Conservation (phyloP, 1,140 invertebrate genomes). For the Bombus sibiricus region DNA sequence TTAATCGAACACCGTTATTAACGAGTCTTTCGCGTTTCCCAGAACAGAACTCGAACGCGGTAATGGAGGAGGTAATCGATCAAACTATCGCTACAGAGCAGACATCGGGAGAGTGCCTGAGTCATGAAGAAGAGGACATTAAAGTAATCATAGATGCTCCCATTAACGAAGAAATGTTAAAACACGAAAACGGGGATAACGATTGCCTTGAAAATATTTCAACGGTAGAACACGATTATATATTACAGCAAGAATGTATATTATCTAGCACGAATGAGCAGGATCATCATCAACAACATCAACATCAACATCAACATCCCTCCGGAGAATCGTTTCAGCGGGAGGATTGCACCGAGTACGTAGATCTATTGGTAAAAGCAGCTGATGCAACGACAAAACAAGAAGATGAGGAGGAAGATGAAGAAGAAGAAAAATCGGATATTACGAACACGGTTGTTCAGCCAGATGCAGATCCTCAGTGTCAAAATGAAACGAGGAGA, state of each 20-base stretch:
- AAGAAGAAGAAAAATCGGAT: background rate
- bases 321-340: conserved; percentile 24
- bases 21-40: conserved; percentile 18
- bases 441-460: conserved; percentile 1
- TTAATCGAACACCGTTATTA: background rate
- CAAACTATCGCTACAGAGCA: conserved; percentile 26
- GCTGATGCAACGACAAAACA: conserved; percentile 11
- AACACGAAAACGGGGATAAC: background rate
- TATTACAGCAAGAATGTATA: conserved; percentile 68
- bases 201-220: conserved; percentile 55
- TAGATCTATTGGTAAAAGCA: conserved; percentile 26
- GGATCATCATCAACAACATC: background rate
- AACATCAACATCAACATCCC: background rate
- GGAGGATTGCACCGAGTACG: conserved; percentile 23
- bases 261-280: conserved; percentile 10
- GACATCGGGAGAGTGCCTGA: conserved; percentile 6
- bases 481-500: conserved; percentile 61
- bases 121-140: background rate
- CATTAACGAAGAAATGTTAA: background rate
- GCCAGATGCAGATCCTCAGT: conserved; percentile 2
- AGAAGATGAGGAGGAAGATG: background rate
- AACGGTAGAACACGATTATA: conserved; percentile 70
- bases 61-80: conserved; percentile 41
- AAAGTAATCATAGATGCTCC: background rate
- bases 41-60: conserved; percentile 32